Evolutionary conservation across 2,888 invertebrate species (phyloP), one percentile per base, ranked within the genome.

Genomic region (Oegoconia quadripuncta): DNA sequence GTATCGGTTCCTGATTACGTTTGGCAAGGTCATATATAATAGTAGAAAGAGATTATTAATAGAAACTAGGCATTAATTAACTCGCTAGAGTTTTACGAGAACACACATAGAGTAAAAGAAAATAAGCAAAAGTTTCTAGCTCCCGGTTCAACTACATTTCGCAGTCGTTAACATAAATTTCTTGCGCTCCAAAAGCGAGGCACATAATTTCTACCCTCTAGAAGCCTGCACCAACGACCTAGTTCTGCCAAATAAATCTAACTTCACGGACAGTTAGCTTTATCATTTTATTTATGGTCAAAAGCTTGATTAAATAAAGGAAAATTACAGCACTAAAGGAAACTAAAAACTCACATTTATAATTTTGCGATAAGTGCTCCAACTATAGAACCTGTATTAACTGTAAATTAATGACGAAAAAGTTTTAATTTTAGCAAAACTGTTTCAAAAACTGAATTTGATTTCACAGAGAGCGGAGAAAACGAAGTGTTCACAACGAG

Each of bases 401-500:
- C 55, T 56, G 55, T n/a, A 44, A 56, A 52, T 45, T 20, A 37
- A 46, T 36, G 42, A 46, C 39, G 37, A 43, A 49, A 42, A 27
- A 32, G 36, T 15, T n/a, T n/a, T 29, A 41, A 41, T 40, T 46
- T 34, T 40, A 42, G 35, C 34, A 44, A 37, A 34, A 44, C 11
- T 41, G 17, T 23, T 29, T 18, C 17, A 36, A 23, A 3, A 45
- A 38, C 36, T 25, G 5, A 28, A 46, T 37, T 16, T 30, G 14
- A 42, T 39, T 23, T 26, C 40, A 50, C 39, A 46, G 33, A 15
- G 45, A 50, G 46, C 48, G 47, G 44, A 53, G n/a, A 51, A 53
- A 49, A 49, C 48, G 75, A 64, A 77, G 79, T 59, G 73, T 59
- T 52, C 76, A 58, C 68, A 55, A 45, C 78, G 78, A 75, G 74